A percentile compares a stretch with the other conserved stretches of the same genome.
Evolutionary conservation across 2,113 vertebrate genomes (phyloP).

Genomic region (Myotis yumanensis): DNA sequence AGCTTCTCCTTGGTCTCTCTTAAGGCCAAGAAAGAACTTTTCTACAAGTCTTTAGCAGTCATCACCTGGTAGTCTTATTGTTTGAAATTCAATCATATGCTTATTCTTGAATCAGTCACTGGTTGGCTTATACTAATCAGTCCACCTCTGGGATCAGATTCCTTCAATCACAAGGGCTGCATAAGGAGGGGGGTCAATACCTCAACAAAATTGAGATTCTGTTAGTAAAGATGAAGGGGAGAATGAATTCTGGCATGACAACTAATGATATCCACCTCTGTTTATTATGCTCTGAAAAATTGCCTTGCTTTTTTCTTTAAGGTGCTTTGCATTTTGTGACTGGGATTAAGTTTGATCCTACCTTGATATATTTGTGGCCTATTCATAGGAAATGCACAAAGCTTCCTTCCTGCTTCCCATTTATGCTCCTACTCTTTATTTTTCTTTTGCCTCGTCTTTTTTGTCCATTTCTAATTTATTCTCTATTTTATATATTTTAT

Average conservation of each 20-base stretch:
- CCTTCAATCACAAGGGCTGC: neutral
- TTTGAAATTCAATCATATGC: neutral
- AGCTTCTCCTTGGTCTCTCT: neutral
- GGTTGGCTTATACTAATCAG: neutral
- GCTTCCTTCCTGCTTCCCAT: neutral
- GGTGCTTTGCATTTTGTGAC: neutral
- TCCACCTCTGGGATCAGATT: neutral
- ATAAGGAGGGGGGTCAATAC: neutral
- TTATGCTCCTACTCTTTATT: neutral
- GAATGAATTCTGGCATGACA: neutral
- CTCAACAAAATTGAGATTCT: neutral
- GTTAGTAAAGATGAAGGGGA: neutral
- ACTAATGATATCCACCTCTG: neutral
- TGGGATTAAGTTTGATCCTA: neutral
- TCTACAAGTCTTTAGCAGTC: neutral
- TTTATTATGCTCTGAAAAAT: neutral
- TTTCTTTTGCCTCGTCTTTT: slow-evolving; percentile 12
- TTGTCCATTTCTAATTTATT: neutral
- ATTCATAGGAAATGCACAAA: neutral
- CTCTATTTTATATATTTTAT: neutral
- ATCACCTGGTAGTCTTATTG: neutral
- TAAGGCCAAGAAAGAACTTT: slow-evolving; percentile 10
- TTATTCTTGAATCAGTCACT: neutral
- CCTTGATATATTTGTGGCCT: neutral
- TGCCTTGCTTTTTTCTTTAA: neutral